Evolutionary conservation across 1,140 invertebrate species (phyloP), one percentile per base, ranked within the genome.

Genomic region (Meloidogyne chitwoodi): DNA sequence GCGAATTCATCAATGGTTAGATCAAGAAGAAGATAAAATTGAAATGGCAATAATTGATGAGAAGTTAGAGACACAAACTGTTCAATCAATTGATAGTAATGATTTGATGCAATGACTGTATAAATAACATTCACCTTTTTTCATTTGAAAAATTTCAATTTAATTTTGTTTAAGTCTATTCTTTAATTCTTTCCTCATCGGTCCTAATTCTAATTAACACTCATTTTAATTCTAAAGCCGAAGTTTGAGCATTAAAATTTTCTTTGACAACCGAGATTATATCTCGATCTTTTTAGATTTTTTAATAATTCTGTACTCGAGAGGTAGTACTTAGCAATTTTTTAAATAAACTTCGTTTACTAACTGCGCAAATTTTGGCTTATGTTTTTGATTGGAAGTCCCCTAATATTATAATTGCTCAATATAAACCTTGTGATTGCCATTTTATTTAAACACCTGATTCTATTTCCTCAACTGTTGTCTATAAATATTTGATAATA

Each of bases 11-110:
- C 41, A 82, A 41, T 66, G 79, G 56, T 61, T 80, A 27, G 79
- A 80, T 61, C 24, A 83, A 68, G 63, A 81, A 26, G 79, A 80
- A 61, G 79, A 80, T 31, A 80, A 78, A 69, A 68, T 81, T 27
- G 79, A 80, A 26, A 29, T n/a, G 22, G 34, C 29, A 34, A 26
- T n/a, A 56, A 70, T 12, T 22, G 68, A 56, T 41, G 44, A 70
- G 38, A 26, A 56, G 26, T 14, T 4, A 19, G 68, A 70, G 11
- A 26, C 2, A 6, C 26, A 24, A 12, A 70, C n/a, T 38, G 22
- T n/a, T 48, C 26, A 65, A 31, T 27, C 64, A 27, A 27, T 24
- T 38, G 66, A 68, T 22, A 38, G 14, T 68, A 2, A 38, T 14
- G 67, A 68, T 68, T 38, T 41, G n/a, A 27, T 38, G 63, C 63